Evolutionary conservation across 2,888 invertebrate species (phyloP).

Genomic region (Incurvaria masculella): DNA sequence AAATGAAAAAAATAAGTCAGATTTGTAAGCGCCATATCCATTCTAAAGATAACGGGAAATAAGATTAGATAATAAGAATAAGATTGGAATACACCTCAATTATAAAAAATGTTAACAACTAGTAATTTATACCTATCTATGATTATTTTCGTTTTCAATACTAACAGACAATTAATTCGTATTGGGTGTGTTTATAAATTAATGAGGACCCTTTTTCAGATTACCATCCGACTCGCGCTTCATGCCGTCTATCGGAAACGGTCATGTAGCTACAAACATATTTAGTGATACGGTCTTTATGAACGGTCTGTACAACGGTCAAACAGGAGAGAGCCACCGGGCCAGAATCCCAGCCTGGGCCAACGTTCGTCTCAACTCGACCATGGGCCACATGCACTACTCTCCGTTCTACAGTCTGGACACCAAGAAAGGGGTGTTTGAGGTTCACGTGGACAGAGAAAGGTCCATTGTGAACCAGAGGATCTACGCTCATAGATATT

Average conservation of each 20-base stretch:
- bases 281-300: constrained; percentile 59
- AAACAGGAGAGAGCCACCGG: constrained; percentile 51
- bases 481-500: constrained; percentile 46
- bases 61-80: too few relatives aligned
- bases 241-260: constrained; percentile 60
- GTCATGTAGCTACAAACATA: constrained; percentile 56
- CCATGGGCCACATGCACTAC: constrained; percentile 33
- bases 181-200: too few relatives aligned
- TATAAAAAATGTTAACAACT: too few relatives aligned
- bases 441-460: constrained; percentile 44
- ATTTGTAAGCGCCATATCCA: too few relatives aligned
- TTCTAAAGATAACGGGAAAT: too few relatives aligned
- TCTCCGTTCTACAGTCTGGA: constrained; percentile 44
- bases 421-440: constrained; percentile 44
- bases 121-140: too few relatives aligned
- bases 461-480: constrained; percentile 46
- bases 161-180: too few relatives aligned
- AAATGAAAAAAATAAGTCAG: too few relatives aligned
- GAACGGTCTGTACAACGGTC: constrained; percentile 60
- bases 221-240: constrained; percentile 53
- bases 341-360: constrained; percentile 61
- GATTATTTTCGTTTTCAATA: too few relatives aligned
- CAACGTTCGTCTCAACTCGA: constrained; percentile 50
- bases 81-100: too few relatives aligned
- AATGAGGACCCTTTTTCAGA: constrained; percentile 39